phyloP scores from a whole-genome alignment of 2,797 vertebrate genomes.

The Parauchenoglanis punctatus region DNA sequence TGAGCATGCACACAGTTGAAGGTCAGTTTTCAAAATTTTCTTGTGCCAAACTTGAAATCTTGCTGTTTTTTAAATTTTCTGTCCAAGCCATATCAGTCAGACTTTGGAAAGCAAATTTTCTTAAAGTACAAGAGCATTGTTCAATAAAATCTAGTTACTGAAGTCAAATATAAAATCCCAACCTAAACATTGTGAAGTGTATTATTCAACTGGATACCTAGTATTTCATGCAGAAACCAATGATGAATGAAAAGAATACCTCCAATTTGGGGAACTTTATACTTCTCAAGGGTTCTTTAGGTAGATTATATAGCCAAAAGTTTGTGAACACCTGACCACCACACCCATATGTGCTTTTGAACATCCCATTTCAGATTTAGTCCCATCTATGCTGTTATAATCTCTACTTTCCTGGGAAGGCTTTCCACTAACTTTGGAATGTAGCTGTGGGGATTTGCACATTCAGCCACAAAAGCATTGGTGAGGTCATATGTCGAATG shows the following conservation, averaged over 20 bases:
- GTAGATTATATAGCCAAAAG: neutral
- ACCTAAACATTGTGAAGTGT: neutral
- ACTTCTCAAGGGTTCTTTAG: neutral
- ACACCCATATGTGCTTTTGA: neutral
- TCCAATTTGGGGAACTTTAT: neutral
- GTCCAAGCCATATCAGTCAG: slow-evolving; percentile 20
- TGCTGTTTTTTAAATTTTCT: slow-evolving; percentile 29
- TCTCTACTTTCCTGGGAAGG: neutral
- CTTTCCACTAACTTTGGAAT: neutral
- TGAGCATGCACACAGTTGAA: slow-evolving; percentile 27
- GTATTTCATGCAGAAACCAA: neutral
- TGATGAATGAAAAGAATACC: neutral
- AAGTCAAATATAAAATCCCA: neutral
- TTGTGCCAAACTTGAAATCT: slow-evolving; percentile 26
- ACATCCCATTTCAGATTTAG: neutral
- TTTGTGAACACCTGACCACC: neutral
- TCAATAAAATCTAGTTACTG: neutral
- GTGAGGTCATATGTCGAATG: neutral
- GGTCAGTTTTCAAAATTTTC: slow-evolving; percentile 36
- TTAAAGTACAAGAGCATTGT: slow-evolving; percentile 5
- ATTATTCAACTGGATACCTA: neutral
- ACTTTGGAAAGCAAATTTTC: slow-evolving; percentile 32
- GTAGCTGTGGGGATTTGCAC: neutral
- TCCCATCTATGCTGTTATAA: neutral
- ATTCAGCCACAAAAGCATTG: neutral